Evolutionary conservation across 2,113 vertebrate genomes (phyloP).

Genomic region (Tupaia chinensis): DNA sequence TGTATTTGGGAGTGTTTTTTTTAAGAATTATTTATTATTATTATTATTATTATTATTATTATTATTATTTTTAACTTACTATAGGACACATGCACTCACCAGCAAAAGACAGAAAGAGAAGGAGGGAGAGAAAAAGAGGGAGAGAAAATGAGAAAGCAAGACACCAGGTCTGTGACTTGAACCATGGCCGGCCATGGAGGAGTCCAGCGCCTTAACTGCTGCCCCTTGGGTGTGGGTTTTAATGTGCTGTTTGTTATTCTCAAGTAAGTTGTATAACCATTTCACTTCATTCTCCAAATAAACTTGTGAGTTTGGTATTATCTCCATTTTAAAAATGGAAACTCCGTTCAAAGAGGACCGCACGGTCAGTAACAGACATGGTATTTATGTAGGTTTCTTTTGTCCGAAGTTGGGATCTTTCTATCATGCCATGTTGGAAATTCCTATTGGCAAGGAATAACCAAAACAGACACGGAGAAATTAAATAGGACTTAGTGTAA

Average conservation of each 20-base stretch:
- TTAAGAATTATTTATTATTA: too few relatives aligned
- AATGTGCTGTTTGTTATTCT: not conserved
- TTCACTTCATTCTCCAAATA: not conserved
- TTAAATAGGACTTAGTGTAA: not conserved
- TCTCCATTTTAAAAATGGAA: not conserved
- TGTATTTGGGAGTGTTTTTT: too few relatives aligned
- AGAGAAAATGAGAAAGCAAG: too few relatives aligned
- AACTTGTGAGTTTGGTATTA: not conserved
- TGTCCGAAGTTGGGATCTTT: not conserved
- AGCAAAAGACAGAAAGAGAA: too few relatives aligned
- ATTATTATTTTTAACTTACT: too few relatives aligned
- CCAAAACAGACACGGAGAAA: not conserved
- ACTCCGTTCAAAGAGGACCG: not conserved
- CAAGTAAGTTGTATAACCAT: not conserved
- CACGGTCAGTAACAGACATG: not conserved
- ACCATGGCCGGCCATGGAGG: too few relatives aligned
- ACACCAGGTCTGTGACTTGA: too few relatives aligned
- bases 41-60: too few relatives aligned
- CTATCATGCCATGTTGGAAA: not conserved
- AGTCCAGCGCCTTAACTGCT: too few relatives aligned
- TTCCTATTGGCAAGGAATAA: not conserved
- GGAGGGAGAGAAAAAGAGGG: too few relatives aligned
- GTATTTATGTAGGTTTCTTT: not conserved
- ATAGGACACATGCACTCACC: too few relatives aligned
- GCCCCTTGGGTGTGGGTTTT: not conserved